A percentile compares a stretch with the other conserved stretches of the same genome.
Evolutionary conservation across 2,113 vertebrate species (phyloP).

Genomic region (Brachyistius frenatus): DNA sequence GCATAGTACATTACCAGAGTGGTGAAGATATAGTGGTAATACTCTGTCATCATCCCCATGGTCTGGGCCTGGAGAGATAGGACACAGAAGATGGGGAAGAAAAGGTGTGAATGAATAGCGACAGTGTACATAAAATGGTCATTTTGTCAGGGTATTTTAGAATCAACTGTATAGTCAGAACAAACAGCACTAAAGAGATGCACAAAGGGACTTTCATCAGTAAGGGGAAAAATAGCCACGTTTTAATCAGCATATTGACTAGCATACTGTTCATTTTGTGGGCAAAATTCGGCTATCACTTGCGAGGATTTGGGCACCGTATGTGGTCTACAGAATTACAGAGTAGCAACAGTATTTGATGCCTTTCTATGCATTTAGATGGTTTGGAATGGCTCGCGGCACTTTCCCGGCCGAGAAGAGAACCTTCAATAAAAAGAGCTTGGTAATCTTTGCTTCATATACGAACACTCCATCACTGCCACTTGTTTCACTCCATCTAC

Average conservation of each 20-base stretch:
- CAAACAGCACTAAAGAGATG: constrained; percentile 33
- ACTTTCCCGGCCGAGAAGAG: constrained; percentile 35
- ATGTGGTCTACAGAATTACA: constrained; percentile 37
- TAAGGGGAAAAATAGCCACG: background rate
- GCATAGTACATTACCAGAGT: constrained; percentile 94
- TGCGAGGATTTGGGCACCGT: constrained; percentile 38
- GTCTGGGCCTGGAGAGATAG: constrained; percentile 92
- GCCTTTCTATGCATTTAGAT: constrained; percentile 74
- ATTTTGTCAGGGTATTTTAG: constrained; percentile 46
- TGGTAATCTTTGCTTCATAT: constrained; percentile 64
- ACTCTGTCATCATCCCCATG: constrained; percentile 99
- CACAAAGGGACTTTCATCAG: constrained; percentile 15
- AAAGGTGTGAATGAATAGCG: constrained; percentile 44
- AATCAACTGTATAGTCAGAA: constrained; percentile 52
- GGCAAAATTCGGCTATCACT: background rate
- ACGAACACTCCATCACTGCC: constrained; percentile 64
- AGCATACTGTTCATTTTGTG: constrained; percentile 12
- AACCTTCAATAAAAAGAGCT: constrained; percentile 70
- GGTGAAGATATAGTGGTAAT: constrained; percentile 99
- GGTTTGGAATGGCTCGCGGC: constrained; percentile 45
- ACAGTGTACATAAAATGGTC: constrained; percentile 43
- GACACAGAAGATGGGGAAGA: constrained; percentile 35
- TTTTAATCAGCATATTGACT: constrained; percentile 52
- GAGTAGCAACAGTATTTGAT: constrained; percentile 26
- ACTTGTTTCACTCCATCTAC: constrained; percentile 74